A percentile compares a stretch with the other conserved stretches of the same genome.
Evolutionary conservation across 2,113 vertebrate species (phyloP).

Genomic region (Callipepla squamata): DNA sequence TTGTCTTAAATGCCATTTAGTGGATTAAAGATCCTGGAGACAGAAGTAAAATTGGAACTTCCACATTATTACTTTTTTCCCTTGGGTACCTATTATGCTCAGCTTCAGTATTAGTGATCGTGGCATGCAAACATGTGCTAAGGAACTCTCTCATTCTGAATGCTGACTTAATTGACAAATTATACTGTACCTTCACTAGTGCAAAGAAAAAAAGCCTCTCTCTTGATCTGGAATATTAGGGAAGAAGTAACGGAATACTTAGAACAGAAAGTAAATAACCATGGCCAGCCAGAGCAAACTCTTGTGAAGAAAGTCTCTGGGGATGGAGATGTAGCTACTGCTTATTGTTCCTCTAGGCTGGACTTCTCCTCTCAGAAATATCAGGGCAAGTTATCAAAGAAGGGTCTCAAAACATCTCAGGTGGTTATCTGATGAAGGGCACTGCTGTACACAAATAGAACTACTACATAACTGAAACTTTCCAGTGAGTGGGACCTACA

Average conservation of each 20-base stretch:
- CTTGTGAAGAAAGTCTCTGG: not conserved
- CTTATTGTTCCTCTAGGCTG: not conserved
- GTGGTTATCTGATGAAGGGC: not conserved
- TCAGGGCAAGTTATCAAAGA: not conserved
- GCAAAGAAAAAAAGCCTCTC: not conserved
- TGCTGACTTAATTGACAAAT: not conserved
- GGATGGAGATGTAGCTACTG: not conserved
- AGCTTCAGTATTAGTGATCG: not conserved
- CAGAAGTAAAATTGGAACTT: not conserved
- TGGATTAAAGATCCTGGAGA: not conserved
- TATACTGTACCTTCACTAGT: not conserved
- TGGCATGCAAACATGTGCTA: not conserved
- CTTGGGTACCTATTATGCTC: not conserved
- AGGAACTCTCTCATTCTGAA: not conserved
- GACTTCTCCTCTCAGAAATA: not conserved
- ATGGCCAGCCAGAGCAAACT: not conserved
- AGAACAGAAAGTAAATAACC: not conserved
- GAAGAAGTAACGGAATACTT: not conserved
- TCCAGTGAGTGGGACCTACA: not conserved
- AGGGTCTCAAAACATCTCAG: rapidly evolving
- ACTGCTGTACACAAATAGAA: not conserved
- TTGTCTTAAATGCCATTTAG: not conserved
- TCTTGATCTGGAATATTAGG: not conserved
- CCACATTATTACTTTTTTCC: not conserved
- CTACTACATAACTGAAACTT: not conserved